Evolutionary conservation across 2,113 vertebrate genomes (phyloP).

Genomic region (Sinosuthora webbiana): DNA sequence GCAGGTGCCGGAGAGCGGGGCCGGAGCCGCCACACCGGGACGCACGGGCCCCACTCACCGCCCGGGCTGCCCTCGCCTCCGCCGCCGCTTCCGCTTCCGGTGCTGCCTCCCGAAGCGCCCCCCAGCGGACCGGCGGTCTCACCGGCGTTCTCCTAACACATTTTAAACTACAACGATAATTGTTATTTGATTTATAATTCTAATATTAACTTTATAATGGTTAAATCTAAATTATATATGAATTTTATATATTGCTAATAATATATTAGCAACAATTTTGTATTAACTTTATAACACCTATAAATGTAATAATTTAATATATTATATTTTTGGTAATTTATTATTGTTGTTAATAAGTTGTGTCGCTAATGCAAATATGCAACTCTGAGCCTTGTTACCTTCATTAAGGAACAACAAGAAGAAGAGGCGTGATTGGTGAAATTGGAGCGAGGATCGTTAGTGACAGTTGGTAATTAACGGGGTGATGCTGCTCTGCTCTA

Average conservation of each 20-base stretch:
- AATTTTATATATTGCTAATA: too few species aligned
- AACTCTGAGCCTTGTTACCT: neutral
- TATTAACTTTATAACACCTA: too few species aligned
- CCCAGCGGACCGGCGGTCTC: neutral
- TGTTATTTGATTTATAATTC: too few species aligned
- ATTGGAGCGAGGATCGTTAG: accelerated
- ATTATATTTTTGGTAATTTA: too few species aligned
- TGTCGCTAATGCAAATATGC: too few species aligned
- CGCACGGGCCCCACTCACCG: neutral
- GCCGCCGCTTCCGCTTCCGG: neutral
- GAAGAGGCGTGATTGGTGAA: neutral
- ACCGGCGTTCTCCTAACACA: accelerated
- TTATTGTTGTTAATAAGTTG: too few species aligned
- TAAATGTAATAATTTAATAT: too few species aligned
- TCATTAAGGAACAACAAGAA: neutral
- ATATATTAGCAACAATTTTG: too few species aligned
- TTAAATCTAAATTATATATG: too few species aligned
- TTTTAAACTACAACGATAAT: too few species aligned
- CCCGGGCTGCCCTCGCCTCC: neutral
- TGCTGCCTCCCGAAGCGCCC: neutral
- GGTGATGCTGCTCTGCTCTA: too few species aligned
- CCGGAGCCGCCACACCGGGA: neutral
- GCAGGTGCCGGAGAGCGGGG: neutral
- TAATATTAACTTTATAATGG: too few species aligned
- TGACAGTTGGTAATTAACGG: accelerated